Conservation (phyloP, 2,113 vertebrate genomes). For the Rhinichthys klamathensis region DNA sequence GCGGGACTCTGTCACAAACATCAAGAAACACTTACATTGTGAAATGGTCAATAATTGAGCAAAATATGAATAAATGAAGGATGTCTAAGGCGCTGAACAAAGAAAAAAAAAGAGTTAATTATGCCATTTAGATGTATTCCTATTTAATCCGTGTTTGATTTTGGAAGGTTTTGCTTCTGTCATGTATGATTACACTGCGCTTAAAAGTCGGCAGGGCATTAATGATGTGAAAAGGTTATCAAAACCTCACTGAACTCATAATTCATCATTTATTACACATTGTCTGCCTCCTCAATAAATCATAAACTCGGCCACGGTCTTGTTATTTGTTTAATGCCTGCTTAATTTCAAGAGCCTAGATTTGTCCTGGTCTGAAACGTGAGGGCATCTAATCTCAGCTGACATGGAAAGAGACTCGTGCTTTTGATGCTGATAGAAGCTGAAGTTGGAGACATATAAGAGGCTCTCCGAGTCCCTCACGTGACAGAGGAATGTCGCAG, state of each 20-base stretch:
- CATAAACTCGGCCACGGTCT: neutral
- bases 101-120: neutral
- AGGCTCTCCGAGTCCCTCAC: conserved; percentile 15
- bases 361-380: neutral
- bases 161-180: neutral
- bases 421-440: conserved; percentile 30
- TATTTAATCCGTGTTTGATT: neutral
- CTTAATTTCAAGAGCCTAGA: neutral
- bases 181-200: no score
- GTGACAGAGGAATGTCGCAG: conserved; percentile 32
- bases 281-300: neutral
- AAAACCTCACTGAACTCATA: neutral
- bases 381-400: conserved; percentile 21
- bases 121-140: neutral
- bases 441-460: conserved; percentile 15
- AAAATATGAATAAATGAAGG: conserved; percentile 16
- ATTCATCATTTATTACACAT: neutral
- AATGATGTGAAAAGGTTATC: neutral
- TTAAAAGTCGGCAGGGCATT: neutral
- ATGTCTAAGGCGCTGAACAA: neutral
- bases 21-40: conserved; percentile 7
- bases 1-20: neutral
- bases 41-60: neutral
- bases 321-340: neutral
- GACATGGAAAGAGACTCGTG: neutral